Evolutionary conservation across 2,797 vertebrate genomes (phyloP), one percentile per base, ranked within the genome.

Genomic region (Clarias platycephalus): DNA sequence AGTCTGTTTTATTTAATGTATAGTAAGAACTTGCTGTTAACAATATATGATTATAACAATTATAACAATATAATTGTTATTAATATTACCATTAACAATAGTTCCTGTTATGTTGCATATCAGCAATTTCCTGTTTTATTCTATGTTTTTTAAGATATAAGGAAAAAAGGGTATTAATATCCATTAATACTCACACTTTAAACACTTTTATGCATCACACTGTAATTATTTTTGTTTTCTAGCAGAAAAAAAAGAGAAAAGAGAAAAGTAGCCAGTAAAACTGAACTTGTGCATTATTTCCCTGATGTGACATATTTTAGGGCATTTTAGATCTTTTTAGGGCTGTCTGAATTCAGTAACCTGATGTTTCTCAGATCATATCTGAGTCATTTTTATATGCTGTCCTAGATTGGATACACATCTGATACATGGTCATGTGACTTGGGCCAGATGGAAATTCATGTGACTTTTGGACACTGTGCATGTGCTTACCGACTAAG

Each of bases 31-130:
- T 6, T 16, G 16, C 13, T 57, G 5, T 57, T 57, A 16, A 16
- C 5, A 57, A 57, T 16, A 18, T 16, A 15, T 57, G 1, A 57
- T 18, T 3, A 57, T 57, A 18, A 18, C 3, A 57, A 12, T 10
- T 55, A 55, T 12, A 55, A 12, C 53, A 55, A 12, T 15, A 4
- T 57, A 57, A 57, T 16, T 57, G 55, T 1, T 57, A 64, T 81
- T 37, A 44, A 80, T 70, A 76, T 75, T 63, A 85, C 70, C 40
- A 70, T 20, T 80, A 62, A 80, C 70, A 76, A 85, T 58, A 28
- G n/a, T 13, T 83, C 68, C 60, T 64, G 3, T 63, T 26, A 26
- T 28, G 62, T 15, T 64, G 3, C n/a, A 28, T 64, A 15, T 26
- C 28, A 31, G 62, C 3, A 26, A 64, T 64, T 64, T 64, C 12